phyloP scores from a whole-genome alignment of 2,888 invertebrate species.

The Myathropa florea region DNA sequence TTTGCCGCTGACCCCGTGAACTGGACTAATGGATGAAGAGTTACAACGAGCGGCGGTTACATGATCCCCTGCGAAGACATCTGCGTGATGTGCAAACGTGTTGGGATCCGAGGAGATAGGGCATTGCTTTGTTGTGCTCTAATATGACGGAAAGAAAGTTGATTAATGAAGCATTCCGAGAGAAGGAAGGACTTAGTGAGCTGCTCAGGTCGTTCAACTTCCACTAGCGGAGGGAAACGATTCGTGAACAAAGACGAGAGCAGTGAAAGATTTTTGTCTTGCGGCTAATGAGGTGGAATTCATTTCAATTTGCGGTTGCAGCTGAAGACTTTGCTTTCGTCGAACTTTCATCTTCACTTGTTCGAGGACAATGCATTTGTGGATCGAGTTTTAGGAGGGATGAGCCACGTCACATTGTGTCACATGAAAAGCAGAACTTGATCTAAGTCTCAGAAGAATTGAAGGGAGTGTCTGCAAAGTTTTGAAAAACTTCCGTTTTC shows the following conservation, averaged over 20 bases:
- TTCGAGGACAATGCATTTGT: too few relatives aligned
- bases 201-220: background rate
- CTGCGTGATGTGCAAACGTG: conserved; percentile 41
- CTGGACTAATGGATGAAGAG: conserved; percentile 36
- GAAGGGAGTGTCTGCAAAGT: too few relatives aligned
- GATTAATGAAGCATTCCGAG: background rate
- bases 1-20: conserved; percentile 16
- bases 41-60: conserved; percentile 6
- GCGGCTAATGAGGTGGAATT: background rate
- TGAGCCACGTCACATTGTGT: too few relatives aligned
- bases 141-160: background rate
- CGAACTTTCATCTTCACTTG: too few relatives aligned
- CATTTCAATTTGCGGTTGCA: background rate
- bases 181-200: background rate
- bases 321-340: background rate
- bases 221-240: background rate
- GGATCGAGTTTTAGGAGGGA: too few relatives aligned
- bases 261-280: background rate
- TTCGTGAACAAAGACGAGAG: background rate
- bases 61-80: conserved; percentile 13
- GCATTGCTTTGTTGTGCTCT: background rate
- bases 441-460: too few relatives aligned
- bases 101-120: background rate
- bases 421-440: too few relatives aligned
- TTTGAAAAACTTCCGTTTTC: too few relatives aligned